These are phyloP conservation scores for Panthera uncia DNA, from an alignment of 2,113 vertebrate genomes.

Conservation along the genomic window DNA sequence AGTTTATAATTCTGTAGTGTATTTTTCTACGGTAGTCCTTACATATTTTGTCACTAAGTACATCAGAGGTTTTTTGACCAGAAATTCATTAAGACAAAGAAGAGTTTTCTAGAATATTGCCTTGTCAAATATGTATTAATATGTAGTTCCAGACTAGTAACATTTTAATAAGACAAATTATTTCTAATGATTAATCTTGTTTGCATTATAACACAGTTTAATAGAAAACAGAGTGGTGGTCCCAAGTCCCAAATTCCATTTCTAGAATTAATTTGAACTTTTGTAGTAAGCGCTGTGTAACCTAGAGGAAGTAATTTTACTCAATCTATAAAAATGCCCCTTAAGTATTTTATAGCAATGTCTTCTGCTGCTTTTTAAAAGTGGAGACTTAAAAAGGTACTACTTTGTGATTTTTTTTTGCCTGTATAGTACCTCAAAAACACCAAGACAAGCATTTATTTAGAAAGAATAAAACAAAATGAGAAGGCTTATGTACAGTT, in stretches of 20 bases:
- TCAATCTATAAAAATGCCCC: not conserved
- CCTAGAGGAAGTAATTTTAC: not conserved
- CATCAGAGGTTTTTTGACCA: not conserved
- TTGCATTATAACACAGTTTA: not conserved
- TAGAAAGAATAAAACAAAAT: not conserved
- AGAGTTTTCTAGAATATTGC: not conserved
- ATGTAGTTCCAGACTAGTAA: not conserved
- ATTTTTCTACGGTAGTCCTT: not conserved
- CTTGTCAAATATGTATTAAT: not conserved
- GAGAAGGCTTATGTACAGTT: not conserved
- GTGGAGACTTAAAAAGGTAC: not conserved
- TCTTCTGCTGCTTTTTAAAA: not conserved
- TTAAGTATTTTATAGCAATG: conserved; percentile 3
- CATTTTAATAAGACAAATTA: conserved; percentile 29
- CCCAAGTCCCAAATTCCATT: conserved; percentile 10
- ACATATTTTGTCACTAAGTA: not conserved
- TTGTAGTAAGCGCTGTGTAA: not conserved
- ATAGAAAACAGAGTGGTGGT: not conserved
- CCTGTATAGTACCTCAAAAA: not conserved
- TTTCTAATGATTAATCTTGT: conserved; percentile 20
- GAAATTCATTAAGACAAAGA: conserved; percentile 39
- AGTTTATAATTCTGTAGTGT: not conserved
- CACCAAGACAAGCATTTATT: conserved; percentile 2
- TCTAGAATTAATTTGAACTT: not conserved
- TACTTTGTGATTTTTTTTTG: not conserved